These are phyloP conservation scores for Rhinogobio ventralis DNA, from an alignment of 2,797 vertebrate genomes.

Conservation along the genomic window DNA sequence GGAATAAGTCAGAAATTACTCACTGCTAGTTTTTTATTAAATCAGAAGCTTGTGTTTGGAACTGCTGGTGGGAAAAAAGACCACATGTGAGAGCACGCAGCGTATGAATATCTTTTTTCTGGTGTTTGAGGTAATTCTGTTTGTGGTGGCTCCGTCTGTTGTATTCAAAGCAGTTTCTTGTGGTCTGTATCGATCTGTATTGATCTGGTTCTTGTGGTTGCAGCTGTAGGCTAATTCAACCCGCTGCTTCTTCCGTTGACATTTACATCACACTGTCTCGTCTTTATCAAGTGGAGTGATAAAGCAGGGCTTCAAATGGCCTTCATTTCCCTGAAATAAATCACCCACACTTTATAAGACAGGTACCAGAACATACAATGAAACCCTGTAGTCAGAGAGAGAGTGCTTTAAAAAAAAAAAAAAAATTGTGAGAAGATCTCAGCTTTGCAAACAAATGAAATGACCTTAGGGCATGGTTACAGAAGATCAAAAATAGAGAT, in stretches of 20 bases:
- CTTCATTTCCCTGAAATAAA: constrained; percentile 52
- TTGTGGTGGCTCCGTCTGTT: constrained; percentile 55
- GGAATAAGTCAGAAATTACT: constrained; percentile 32
- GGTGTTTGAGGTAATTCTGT: constrained; percentile 11
- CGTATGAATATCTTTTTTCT: constrained; percentile 35
- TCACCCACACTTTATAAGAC: constrained; percentile 48
- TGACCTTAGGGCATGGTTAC: constrained; percentile 1
- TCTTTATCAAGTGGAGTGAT: constrained; percentile 65
- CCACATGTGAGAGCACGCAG: neutral
- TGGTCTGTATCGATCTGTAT: constrained; percentile 70
- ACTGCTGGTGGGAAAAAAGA: neutral
- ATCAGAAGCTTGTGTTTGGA: constrained; percentile 22
- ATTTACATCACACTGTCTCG: constrained; percentile 67
- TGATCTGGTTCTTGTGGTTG: constrained; percentile 55
- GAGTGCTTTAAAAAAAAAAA: neutral
- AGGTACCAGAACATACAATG: constrained; percentile 1
- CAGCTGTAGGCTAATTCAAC: constrained; percentile 66
- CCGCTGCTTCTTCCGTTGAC: constrained; percentile 63
- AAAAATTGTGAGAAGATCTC: neutral
- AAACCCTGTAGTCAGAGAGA: neutral
- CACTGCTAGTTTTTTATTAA: constrained; percentile 9
- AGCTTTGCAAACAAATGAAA: neutral
- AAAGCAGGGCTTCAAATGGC: constrained; percentile 59
- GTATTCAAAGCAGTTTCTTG: constrained; percentile 65
- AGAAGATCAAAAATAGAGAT: neutral